A percentile compares a stretch with the other conserved stretches of the same genome.
Conservation (phyloP, 2,113 vertebrate genomes). For the Mastomys coucha region DNA sequence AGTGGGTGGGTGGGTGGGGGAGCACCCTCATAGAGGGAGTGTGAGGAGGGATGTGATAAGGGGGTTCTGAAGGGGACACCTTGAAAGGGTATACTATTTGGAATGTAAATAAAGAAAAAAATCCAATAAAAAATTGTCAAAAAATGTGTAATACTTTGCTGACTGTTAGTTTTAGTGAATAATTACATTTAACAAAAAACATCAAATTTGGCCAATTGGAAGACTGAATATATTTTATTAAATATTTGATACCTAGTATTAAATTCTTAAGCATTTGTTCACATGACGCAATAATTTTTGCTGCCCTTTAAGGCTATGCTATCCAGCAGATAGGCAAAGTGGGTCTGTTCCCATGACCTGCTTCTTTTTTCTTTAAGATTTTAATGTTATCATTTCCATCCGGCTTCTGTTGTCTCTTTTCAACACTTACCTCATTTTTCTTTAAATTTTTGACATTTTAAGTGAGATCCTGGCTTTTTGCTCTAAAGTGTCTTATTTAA, state of each 20-base stretch:
- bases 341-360: background rate
- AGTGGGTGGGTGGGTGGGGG: no score
- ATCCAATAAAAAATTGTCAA: no score
- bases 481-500: background rate
- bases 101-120: no score
- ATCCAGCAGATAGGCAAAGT: background rate
- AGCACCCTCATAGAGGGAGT: no score
- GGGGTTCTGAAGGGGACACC: no score
- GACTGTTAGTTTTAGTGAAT: background rate
- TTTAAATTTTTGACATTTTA: background rate
- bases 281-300: background rate
- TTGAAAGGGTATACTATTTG: no score
- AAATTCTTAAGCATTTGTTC: slow-evolving; percentile 7
- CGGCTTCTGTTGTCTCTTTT: background rate
- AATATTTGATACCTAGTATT: background rate
- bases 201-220: background rate
- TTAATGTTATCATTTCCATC: background rate
- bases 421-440: background rate
- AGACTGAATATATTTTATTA: background rate
- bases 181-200: background rate
- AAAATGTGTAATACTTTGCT: background rate
- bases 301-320: background rate
- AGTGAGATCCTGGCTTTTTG: background rate
- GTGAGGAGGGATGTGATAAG: no score
- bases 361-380: background rate